Base-by-base conservation (phyloP, 2,888 invertebrate species). In the Lochmaea crataegi region DNA sequence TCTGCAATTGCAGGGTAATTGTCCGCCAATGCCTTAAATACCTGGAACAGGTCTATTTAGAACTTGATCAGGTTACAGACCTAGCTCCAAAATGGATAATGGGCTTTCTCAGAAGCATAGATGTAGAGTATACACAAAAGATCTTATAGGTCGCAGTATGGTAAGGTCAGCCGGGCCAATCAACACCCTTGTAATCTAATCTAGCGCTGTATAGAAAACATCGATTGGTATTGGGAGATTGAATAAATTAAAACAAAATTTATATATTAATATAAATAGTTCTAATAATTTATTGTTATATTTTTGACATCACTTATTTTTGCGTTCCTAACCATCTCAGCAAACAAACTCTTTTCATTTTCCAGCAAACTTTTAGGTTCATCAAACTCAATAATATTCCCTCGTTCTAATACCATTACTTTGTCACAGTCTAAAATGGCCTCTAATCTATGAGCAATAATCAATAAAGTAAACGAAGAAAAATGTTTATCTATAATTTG, bases 301-400 rank as follows among this genome's bases (percentile, higher is more conserved):
- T 7, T 1, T 7, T 32, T 32, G 32, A 32, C 32, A 32, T 32
- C 32, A 7, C 7, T 57, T 56, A 71, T 51, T 48, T 93, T 94
- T 0, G 92, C 92, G 81, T 94, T 91, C 58, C 92, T 89, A 1
- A 94, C 92, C 80, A 94, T 86, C 12, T 89, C 86, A 77, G 91
- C 91, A 81, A 94, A 91, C 71, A 90, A 88, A 0, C 92, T 91
- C 2, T 87, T 41, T n/a, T 57, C 79, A 79, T 90, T 89, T 26
- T 90, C 88, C 65, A 94, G 82, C 65, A 94, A 84, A 79, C 48
- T 75, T 1, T 51, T 56, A 2, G 84, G 83, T 32, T 75, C 69
- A 70, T 81, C 83, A 76, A 80, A 83, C 67, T 84, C 83, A 16
- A 77, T 77, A 14, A 84, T 77, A 60, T 78, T 71, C 6, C 91